Conservation (phyloP, 1,140 invertebrate genomes). For the Microplitis demolitor region DNA sequence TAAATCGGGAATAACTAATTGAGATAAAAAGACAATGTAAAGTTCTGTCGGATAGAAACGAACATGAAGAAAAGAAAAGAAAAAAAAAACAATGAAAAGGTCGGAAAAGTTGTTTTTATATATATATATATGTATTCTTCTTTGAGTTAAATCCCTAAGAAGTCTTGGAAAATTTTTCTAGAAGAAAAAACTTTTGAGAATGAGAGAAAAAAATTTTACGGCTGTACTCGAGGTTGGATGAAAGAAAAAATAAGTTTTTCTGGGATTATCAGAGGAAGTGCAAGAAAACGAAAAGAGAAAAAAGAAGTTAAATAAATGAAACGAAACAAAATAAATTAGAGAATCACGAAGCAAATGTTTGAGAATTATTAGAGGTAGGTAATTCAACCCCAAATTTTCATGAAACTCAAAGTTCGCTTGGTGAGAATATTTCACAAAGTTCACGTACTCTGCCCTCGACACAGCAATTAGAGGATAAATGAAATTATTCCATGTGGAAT, state of each 20-base stretch:
- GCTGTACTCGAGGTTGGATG: background rate
- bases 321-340: conserved; percentile 12
- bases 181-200: background rate
- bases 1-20: conserved; percentile 29
- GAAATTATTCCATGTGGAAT: conserved; percentile 29
- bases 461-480: conserved; percentile 21
- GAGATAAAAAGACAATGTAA: conserved; percentile 2
- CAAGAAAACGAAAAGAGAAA: background rate
- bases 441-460: conserved; percentile 9
- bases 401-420: conserved; percentile 18
- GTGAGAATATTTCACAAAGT: conserved; percentile 23
- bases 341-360: conserved; percentile 13
- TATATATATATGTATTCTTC: background rate
- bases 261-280: background rate
- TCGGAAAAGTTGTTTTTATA: background rate
- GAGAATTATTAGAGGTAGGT: conserved; percentile 26
- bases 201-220: background rate
- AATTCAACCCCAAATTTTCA: conserved; percentile 7
- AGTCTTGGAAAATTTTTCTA: background rate
- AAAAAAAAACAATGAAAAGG: background rate
- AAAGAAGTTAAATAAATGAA: background rate
- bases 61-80: background rate
- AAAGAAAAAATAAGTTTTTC: background rate
- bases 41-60: background rate
- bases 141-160: background rate